Conservation (phyloP, 2,888 invertebrate genomes). For the Ectropis crepuscularia region DNA sequence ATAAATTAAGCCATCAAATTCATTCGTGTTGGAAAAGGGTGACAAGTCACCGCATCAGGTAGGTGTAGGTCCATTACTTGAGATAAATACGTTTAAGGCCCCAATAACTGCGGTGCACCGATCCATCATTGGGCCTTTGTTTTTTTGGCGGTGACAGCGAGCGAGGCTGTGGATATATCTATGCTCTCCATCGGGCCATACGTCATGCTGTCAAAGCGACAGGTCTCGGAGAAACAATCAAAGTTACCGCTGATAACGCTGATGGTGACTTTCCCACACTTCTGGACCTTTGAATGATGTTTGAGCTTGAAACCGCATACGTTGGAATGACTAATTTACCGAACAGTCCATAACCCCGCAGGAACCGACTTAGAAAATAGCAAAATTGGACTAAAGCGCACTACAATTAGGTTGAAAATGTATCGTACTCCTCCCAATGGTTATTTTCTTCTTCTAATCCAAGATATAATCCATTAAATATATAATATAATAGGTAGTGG, state of each 20-base stretch:
- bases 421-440: too few relatives aligned
- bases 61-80: conserved; percentile 54
- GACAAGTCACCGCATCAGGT: conserved; percentile 55
- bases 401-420: too few relatives aligned
- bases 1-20: conserved; percentile 59
- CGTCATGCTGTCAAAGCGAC: conserved; percentile 81
- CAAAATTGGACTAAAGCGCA: too few relatives aligned
- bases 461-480: too few relatives aligned
- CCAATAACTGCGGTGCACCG: conserved; percentile 73
- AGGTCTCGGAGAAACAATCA: conserved; percentile 76
- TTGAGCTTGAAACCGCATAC: conserved; percentile 11
- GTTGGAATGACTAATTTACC: background rate
- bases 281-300: conserved; percentile 17
- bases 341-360: too few relatives aligned
- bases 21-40: conserved; percentile 27
- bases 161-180: conserved; percentile 56
- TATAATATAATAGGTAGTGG: too few relatives aligned
- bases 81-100: conserved; percentile 77
- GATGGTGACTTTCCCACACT: conserved; percentile 54
- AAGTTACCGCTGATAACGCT: conserved; percentile 80
- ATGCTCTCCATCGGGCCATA: conserved; percentile 76
- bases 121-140: conserved; percentile 83
- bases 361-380: too few relatives aligned
- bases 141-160: conserved; percentile 79
- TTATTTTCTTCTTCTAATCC: too few relatives aligned